Base-by-base conservation (phyloP, 2,797 vertebrate species). In the Brachyrhaphis roseni region DNA sequence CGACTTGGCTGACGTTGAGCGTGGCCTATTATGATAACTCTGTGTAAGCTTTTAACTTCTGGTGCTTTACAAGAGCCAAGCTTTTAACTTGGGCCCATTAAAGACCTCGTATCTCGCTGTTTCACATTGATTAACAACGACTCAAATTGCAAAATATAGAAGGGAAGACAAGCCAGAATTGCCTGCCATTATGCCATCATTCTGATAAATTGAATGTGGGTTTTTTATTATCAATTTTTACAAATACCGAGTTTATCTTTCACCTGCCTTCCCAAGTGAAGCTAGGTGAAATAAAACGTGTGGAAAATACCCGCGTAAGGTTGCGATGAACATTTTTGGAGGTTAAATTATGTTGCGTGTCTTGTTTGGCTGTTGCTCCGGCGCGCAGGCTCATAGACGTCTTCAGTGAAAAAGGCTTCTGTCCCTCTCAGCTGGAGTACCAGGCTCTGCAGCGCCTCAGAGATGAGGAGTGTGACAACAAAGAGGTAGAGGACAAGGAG, bases 31-130 rank as follows among this genome's bases (percentile, higher is more conserved):
- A 91, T 93, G 93, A 95, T 93, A 86, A 92, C 91, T 89, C 89
- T 89, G 84, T 89, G 91, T 92, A 92, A 89, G 91, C 93, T 94
- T 93, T 95, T 93, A 94, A 93, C 93, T 93, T 93, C 88, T 92
- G 92, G 28, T 91, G 89, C 90, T 89, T 89, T 87, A 93, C 91
- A 83, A 86, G 89, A 88, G 89, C 91, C 88, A 90, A 86, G 91
- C 92, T 93, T 94, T 94, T 92, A 93, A 90, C 91, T 90, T 85
- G 76, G 77, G 72, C 72, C 87, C 91, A 92, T 93, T 90, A 93
- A 80, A 68, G 81, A 88, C 78, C 80, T 90, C 83, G 90, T 82
- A 87, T 82, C 84, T 82, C 75, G 71, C 79, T 86, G 88, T 91
- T 92, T 87, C 84, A 80, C 75, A 82, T 81, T 82, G 34, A 84